Evolutionary conservation across 92 coral and sea anemone genomes (phyloP).

Genomic region (Porites divaricata): DNA sequence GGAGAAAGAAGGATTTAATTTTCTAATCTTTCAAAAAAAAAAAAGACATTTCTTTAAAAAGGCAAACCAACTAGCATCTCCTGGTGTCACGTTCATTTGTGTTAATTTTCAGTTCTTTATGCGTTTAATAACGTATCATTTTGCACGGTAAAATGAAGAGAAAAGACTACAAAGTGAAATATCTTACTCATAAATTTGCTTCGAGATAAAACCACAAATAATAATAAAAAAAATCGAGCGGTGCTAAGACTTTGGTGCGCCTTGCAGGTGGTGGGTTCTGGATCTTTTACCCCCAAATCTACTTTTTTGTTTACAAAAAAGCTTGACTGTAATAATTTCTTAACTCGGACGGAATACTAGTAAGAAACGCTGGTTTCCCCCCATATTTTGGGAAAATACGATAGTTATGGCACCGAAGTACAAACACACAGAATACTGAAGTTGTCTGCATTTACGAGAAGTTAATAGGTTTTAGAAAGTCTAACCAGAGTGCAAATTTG

Average conservation of each 20-base stretch:
- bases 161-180: too few relatives aligned
- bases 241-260: background rate
- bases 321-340: background rate
- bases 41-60: too few relatives aligned
- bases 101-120: too few relatives aligned
- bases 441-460: background rate
- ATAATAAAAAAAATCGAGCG: background rate
- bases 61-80: too few relatives aligned
- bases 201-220: too few relatives aligned
- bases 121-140: too few relatives aligned
- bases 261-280: background rate
- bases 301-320: background rate
- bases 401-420: background rate
- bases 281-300: background rate
- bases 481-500: background rate
- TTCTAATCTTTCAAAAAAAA: background rate
- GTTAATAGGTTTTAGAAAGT: background rate
- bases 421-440: background rate
- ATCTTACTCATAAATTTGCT: too few relatives aligned
- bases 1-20: slow-evolving; percentile 1
- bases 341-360: background rate
- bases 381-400: background rate
- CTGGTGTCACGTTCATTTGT: too few relatives aligned
- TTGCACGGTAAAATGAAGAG: too few relatives aligned
- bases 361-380: background rate